Base-by-base conservation (phyloP, 2,113 vertebrate genomes). In the Otus sunia region DNA sequence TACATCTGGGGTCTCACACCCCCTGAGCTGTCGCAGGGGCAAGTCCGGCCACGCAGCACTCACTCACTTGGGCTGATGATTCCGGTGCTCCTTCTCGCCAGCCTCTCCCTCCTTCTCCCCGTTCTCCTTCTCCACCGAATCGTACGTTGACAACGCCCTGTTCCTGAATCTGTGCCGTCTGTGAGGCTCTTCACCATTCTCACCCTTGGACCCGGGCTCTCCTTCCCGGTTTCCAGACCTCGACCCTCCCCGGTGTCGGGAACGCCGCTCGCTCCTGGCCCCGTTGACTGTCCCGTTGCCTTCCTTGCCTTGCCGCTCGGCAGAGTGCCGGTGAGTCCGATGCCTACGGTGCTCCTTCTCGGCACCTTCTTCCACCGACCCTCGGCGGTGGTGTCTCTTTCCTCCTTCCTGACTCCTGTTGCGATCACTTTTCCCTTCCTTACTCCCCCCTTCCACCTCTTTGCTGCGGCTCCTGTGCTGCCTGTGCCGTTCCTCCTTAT, bases 391-490 rank as follows among this genome's bases (percentile, higher is more conserved):
- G 90, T 99, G 99, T 62, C 98, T 98, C 82, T 98, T 98, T 6
- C 98, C 98, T 6, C 98, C 98, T 23, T 99, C 99, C 32, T 97
- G 97, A 73, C 98, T 97, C 41, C 96, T 98, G 95, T 66, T 98
- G 1, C 98, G 96, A 15, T 99, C 99, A 0, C 96, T 83, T 68
- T 98, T 99, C 36, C 98, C 98, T 56, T 99, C 98, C 84, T 98
- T 98, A 45, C 96, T 97, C 3, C 97, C 96, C 1, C 97, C 96
- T 34, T 99, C 97, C 2, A 98, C 97, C 63, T 99, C 99, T 93
- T 99, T 99, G 97, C 98, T 98, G 80, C 96, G 98, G 94, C 99
- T 99, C 83, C 99, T 98, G 94, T 98, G 99, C 6, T 98, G 97
- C 11, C 98, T 97, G n/a, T 98, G 97, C 2, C 98, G 76, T 11